These are phyloP conservation scores for Schizopygopsis malacanthus DNA, from an alignment of 2,797 vertebrate genomes.

Conservation along the genomic window DNA sequence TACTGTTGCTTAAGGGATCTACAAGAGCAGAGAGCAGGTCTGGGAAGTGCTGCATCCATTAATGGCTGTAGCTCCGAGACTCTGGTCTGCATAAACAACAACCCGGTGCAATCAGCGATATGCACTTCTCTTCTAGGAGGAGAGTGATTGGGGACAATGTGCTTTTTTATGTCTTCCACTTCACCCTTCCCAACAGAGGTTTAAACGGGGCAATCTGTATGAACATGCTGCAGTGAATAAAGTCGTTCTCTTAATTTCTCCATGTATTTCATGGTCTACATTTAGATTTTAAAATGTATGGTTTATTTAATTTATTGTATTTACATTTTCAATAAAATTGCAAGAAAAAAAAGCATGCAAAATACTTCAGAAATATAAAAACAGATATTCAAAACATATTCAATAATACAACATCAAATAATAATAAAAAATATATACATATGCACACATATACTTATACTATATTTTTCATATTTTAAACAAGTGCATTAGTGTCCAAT, in stretches of 20 bases:
- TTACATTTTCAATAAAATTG: neutral
- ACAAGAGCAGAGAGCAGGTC: slow-evolving; percentile 47
- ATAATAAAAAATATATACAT: no score
- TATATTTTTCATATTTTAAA: neutral
- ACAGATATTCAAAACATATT: no score
- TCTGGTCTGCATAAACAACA: slow-evolving; percentile 69
- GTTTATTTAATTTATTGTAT: neutral
- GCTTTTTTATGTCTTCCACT: slow-evolving; percentile 42
- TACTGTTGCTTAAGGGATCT: slow-evolving; percentile 56
- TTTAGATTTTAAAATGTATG: slow-evolving; percentile 6
- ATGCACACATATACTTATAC: no score
- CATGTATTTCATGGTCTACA: neutral
- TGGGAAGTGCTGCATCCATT: slow-evolving; percentile 52
- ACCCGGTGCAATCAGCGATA: slow-evolving; percentile 64
- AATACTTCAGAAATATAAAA: no score
- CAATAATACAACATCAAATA: no score
- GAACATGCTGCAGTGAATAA: slow-evolving; percentile 13
- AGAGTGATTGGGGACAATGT: slow-evolving; percentile 55
- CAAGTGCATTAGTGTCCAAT: neutral
- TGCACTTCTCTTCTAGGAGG: slow-evolving; percentile 42
- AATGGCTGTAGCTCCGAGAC: slow-evolving; percentile 63
- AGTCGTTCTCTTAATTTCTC: slow-evolving; percentile 12
- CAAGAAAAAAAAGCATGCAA: no score
- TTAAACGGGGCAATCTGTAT: slow-evolving; percentile 48
- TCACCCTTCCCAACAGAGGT: slow-evolving; percentile 47